Base-by-base conservation (phyloP, 1,140 invertebrate genomes). In the Augochlora pura region DNA sequence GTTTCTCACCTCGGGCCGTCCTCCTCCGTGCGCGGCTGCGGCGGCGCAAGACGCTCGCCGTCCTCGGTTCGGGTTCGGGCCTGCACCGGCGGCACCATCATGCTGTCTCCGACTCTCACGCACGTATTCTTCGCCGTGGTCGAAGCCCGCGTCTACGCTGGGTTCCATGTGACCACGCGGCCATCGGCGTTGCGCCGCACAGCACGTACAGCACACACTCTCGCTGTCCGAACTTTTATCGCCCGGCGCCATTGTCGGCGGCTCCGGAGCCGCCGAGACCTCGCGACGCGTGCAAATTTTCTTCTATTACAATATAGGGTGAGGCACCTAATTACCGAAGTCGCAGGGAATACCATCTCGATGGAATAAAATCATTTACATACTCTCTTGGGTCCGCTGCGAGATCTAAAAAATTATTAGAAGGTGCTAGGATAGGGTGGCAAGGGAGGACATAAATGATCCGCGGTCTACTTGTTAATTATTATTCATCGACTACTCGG, bases 111-210 rank as follows among this genome's bases (percentile, higher is more conserved):
- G 60, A 27, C 60, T 63, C 32, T 39, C 27, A n/a, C 57, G 64
- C 59, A 76, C 74, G 77, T 62, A 10, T 69, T 63, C 65, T 32
- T 80, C 10, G 42, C 32, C 70, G 25, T 27, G 62, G 32, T 27
- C 66, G 42, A 83, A 54, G 21, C n/a, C 7, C 54, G 27, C 82
- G 72, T 52, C 59, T 85, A 77, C 77, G 32, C 66, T 85, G n/a
- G 70, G 18, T 46, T 77, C 77, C 87, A 85, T 85, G 88, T 89
- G 86, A 90, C 83, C 83, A 67, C 62, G 81, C 88, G 85, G 90
- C 89, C 90, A 90, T 91, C 85, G 86, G 64, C 85, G 86, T 67
- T 75, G 76, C 66, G 66, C 82, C 80, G 84, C 83, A 69, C 85
- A 81, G 83, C 90, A 88, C 89, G 88, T 89, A 90, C 62, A 67